Evolutionary conservation across 2,797 vertebrate genomes (phyloP), one percentile per base, ranked within the genome.

Genomic region (Choloepus didactylus): DNA sequence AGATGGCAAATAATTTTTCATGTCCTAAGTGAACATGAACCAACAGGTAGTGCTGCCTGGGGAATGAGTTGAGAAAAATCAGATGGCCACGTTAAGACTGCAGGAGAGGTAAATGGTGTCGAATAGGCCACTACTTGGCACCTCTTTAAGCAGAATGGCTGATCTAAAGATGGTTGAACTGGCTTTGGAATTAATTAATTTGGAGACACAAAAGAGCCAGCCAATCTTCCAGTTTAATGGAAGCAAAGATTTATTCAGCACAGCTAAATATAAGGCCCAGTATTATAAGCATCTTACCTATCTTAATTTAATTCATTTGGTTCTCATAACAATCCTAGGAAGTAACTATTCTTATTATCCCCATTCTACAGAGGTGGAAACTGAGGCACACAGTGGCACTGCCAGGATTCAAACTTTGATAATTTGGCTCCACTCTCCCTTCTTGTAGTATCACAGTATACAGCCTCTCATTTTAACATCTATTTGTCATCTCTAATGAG

Each of bases 241-340:
- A 77, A 85, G 56, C 27, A 64, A 62, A 59, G 16, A 27, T 72
- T 76, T 41, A 66, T 51, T 25, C 31, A 56, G 31, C 29, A 67
- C 14, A 46, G 38, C 35, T 73, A 67, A 72, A 51, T 85, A 27
- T 70, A 49, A 79, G 81, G 41, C 31, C 54, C n/a, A 18, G 9
- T 27, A 11, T 41, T 66, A 15, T 25, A 87, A 66, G 31, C 56
- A 82, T 67, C 87, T 90, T 44, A 25, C 3, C n/a, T n/a, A 69
- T 95, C 16, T 70, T n/a, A 72, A 51, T 69, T 87, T 38, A 86
- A 60, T 44, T 86, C 6, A 69, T 49, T 93, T 54, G 56, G 56
- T 73, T 77, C 31, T 69, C 72, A 27, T 1, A 66, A 69, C 60
- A 64, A 14, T 77, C 23, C 25, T 87, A 38, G 56, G 25, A 60